Percentiles rank a stretch among this genome's conserved stretches.
These are phyloP conservation scores for Numenius phaeopus DNA, from an alignment of 2,797 vertebrate genomes.

Conservation along the genomic window DNA sequence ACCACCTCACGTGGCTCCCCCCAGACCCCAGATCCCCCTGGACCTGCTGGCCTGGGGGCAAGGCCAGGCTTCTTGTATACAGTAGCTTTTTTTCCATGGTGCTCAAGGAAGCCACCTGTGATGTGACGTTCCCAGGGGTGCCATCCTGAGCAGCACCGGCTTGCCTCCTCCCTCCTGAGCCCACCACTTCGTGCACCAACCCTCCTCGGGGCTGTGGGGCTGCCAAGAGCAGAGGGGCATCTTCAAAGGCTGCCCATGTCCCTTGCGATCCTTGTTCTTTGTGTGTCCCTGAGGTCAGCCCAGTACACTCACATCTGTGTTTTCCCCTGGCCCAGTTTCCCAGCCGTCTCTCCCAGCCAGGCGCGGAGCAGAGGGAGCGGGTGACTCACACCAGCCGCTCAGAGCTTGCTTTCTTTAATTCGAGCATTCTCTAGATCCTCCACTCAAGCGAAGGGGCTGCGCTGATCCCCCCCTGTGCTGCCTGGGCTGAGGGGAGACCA, in stretches of 20 bases:
- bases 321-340: conserved; percentile 61
- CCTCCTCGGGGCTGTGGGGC: not conserved
- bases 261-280: not conserved
- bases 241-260: not conserved
- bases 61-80: not conserved
- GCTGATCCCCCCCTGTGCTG: not conserved
- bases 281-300: conserved; percentile 31
- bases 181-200: accelerated
- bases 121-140: not conserved
- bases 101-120: not conserved
- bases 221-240: not conserved
- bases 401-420: conserved; percentile 52
- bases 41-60: not conserved
- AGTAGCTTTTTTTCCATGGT: not conserved
- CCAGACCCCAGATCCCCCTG: not conserved
- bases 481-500: not conserved
- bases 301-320: conserved; percentile 48
- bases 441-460: not conserved
- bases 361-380: not conserved
- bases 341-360: not conserved
- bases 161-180: not conserved
- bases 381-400: conserved; percentile 47
- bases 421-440: not conserved
- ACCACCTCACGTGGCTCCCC: not conserved
- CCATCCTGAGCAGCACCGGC: not conserved